Percentiles rank a stretch among this genome's conserved stretches.
Conservation (phyloP, 2,797 vertebrate genomes). For the Takifugu rubripes region DNA sequence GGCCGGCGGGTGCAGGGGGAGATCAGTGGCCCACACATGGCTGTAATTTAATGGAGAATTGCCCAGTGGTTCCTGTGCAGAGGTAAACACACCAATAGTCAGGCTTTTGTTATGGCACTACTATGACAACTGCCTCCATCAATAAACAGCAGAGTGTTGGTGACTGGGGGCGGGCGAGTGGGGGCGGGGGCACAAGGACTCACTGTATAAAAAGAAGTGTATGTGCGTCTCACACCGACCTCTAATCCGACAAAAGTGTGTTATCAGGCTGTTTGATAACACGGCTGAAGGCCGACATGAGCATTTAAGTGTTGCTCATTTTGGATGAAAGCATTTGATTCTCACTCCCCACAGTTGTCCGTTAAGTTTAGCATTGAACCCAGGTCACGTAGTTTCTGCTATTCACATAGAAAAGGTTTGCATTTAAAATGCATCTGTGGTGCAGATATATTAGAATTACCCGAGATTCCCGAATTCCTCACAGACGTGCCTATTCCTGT, state of each 20-base stretch:
- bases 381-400: too few relatives aligned
- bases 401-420: too few relatives aligned
- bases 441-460: too few relatives aligned
- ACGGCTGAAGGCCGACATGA: background rate
- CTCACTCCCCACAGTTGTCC: too few relatives aligned
- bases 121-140: constrained; percentile 82
- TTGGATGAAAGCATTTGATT: too few relatives aligned
- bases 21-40: constrained; percentile 77
- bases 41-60: constrained; percentile 83
- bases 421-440: too few relatives aligned
- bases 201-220: constrained; percentile 64
- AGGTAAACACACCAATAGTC: constrained; percentile 80
- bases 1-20: constrained; percentile 56
- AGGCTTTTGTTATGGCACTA: constrained; percentile 77
- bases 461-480: too few relatives aligned
- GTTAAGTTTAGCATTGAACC: too few relatives aligned
- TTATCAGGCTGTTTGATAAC: constrained; percentile 15
- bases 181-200: constrained; percentile 43
- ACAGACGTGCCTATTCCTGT: too few relatives aligned
- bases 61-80: constrained; percentile 78
- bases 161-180: background rate
- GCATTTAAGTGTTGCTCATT: too few relatives aligned
- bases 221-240: constrained; percentile 61
- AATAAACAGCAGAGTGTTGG: constrained; percentile 74
- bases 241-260: constrained; percentile 26